A percentile compares a stretch with the other conserved stretches of the same genome.
Evolutionary conservation across 2,888 invertebrate species (phyloP).

Genomic region (Xestia sexstrigata): DNA sequence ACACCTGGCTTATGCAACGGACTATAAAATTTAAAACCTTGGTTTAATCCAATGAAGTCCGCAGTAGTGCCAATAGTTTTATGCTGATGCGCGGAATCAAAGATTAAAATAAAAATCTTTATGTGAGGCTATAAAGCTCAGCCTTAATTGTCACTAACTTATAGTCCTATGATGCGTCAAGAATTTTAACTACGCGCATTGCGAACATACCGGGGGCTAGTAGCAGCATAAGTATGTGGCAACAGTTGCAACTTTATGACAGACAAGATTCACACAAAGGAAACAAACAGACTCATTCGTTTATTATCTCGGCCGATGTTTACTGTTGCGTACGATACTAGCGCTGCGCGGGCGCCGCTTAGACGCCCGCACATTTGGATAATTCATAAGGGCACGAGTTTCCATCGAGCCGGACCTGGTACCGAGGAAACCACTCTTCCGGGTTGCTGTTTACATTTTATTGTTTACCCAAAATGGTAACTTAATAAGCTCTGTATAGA

Average conservation of each 20-base stretch:
- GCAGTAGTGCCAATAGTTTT: slow-evolving; percentile 17
- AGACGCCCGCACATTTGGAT: slow-evolving; percentile 85
- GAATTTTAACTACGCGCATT: slow-evolving; percentile 53
- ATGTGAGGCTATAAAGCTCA: slow-evolving; percentile 47
- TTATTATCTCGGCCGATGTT: slow-evolving; percentile 81
- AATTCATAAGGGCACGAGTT: slow-evolving; percentile 86
- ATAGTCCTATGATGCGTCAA: slow-evolving; percentile 50
- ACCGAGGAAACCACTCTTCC: slow-evolving; percentile 77
- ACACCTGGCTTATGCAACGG: slow-evolving; percentile 23
- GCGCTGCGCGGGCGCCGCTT: slow-evolving; percentile 78
- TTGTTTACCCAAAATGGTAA: slow-evolving; percentile 78
- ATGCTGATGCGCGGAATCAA: slow-evolving; percentile 31
- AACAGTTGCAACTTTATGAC: slow-evolving; percentile 76
- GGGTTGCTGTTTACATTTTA: slow-evolving; percentile 71
- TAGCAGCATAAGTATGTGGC: slow-evolving; percentile 59
- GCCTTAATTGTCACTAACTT: slow-evolving; percentile 59
- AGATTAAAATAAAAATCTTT: slow-evolving; percentile 48
- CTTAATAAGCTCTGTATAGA: slow-evolving; percentile 70
- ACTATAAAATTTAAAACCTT: slow-evolving; percentile 12
- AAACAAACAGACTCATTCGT: slow-evolving; percentile 76
- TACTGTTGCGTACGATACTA: slow-evolving; percentile 76
- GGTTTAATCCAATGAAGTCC: slow-evolving; percentile 6
- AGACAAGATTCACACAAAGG: slow-evolving; percentile 76
- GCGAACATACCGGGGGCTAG: slow-evolving; percentile 45
- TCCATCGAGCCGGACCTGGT: slow-evolving; percentile 71